Conservation (phyloP, 2,888 invertebrate species). For the Microctonus hyperodae region DNA sequence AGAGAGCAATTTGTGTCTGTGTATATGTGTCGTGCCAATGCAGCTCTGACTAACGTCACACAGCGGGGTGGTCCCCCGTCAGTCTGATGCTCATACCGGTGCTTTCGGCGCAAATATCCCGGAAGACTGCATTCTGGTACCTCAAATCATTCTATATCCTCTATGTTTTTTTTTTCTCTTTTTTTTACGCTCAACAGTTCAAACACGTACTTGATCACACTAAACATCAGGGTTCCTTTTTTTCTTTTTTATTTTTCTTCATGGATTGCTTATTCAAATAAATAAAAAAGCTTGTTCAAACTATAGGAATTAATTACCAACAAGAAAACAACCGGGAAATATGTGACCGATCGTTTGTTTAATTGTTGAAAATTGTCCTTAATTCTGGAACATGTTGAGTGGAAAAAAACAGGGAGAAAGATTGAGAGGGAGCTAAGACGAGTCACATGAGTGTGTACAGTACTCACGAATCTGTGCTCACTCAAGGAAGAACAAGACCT, state of each 20-base stretch:
- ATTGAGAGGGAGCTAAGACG: constrained; percentile 59
- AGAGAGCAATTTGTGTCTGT: constrained; percentile 48
- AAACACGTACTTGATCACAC: constrained; percentile 44
- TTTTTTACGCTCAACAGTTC: constrained; percentile 45
- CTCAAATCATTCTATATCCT: not conserved
- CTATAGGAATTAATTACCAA: constrained; percentile 20
- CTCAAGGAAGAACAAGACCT: constrained; percentile 38
- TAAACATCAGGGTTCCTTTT: constrained; percentile 25
- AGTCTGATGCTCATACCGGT: constrained; percentile 55
- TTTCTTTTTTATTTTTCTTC: not conserved
- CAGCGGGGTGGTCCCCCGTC: constrained; percentile 58
- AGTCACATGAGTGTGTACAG: constrained; percentile 14
- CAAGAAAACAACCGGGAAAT: constrained; percentile 27
- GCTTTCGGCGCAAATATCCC: constrained; percentile 60
- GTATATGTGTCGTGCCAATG: constrained; percentile 27
- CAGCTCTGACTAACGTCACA: constrained; percentile 29
- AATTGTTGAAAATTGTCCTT: constrained; percentile 42
- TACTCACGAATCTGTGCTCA: constrained; percentile 20
- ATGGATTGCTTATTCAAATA: not conserved
- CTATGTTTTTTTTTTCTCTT: constrained; percentile 31
- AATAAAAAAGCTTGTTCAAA: not conserved
- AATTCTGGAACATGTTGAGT: constrained; percentile 37
- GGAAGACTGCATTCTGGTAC: constrained; percentile 47
- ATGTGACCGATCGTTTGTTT: constrained; percentile 23
- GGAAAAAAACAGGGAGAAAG: constrained; percentile 41